Conservation (phyloP, 1,140 invertebrate species). For the Macrostomum lignano region DNA sequence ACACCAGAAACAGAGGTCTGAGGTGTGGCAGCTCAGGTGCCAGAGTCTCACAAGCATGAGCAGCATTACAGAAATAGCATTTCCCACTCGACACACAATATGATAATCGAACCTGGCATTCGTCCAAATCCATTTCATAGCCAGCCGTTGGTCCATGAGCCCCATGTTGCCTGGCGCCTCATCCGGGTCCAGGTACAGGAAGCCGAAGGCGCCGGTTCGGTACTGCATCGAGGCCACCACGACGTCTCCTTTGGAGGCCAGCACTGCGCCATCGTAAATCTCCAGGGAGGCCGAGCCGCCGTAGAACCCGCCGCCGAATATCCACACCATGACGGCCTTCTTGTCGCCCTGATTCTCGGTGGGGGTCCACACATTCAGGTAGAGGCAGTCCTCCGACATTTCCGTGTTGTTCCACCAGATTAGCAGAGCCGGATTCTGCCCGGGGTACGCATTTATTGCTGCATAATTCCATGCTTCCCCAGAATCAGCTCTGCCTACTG, state of each 20-base stretch:
- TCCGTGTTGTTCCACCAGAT: constrained; percentile 4
- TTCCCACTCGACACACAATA: too few relatives aligned
- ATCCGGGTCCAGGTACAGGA: constrained; percentile 47
- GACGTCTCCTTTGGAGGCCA: constrained; percentile 45
- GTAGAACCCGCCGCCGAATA: constrained; percentile 75
- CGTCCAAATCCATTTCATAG: constrained; percentile 42
- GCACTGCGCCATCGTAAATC: constrained; percentile 53
- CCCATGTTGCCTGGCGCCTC: constrained; percentile 74
- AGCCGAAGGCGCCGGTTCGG: constrained; percentile 52
- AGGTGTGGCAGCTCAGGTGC: too few relatives aligned
- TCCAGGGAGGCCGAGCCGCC: constrained; percentile 50
- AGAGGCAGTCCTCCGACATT: constrained; percentile 15
- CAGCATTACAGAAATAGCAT: too few relatives aligned
- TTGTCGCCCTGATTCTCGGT: neutral
- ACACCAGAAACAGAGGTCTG: too few relatives aligned
- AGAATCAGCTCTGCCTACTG: too few relatives aligned
- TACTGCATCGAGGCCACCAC: constrained; percentile 76
- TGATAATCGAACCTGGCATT: too few relatives aligned
- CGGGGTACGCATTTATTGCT: too few relatives aligned
- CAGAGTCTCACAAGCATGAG: too few relatives aligned
- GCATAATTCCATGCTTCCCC: too few relatives aligned
- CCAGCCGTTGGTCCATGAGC: constrained; percentile 71
- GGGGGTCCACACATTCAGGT: constrained; percentile 12
- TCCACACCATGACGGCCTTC: constrained; percentile 40
- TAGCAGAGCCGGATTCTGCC: neutral